Evolutionary conservation across 2,888 invertebrate genomes (phyloP).

Genomic region (Latheticus oryzae): DNA sequence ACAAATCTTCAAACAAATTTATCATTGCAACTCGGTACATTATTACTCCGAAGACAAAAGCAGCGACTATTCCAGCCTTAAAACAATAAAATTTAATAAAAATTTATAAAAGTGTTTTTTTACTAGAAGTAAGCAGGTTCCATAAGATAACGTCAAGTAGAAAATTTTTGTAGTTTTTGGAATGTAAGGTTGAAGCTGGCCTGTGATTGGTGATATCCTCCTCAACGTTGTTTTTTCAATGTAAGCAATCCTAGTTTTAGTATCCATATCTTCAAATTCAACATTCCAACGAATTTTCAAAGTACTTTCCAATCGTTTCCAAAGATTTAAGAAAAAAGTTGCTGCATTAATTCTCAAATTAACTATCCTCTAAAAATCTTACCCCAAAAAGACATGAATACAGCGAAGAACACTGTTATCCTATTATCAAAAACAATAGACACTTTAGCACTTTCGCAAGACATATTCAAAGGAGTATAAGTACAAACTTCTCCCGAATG

Average conservation of each 20-base stretch:
- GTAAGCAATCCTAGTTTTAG: conserved; percentile 40
- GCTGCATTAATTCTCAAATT: conserved; percentile 45
- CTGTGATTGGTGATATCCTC: conserved; percentile 35
- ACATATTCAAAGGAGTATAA: conserved; percentile 67
- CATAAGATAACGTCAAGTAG: conserved; percentile 38
- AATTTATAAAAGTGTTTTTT: too few relatives aligned
- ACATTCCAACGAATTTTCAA: conserved; percentile 56
- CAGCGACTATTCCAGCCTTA: conserved; percentile 39
- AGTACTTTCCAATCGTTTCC: conserved; percentile 55
- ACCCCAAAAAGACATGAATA: conserved; percentile 61
- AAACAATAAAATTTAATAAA: conserved; percentile 12
- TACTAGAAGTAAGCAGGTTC: conserved; percentile 48
- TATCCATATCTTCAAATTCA: conserved; percentile 42
- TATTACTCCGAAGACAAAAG: conserved; percentile 41
- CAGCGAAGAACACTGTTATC: conserved; percentile 53
- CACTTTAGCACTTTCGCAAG: conserved; percentile 68
- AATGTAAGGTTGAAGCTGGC: conserved; percentile 42
- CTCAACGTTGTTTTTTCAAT: conserved; percentile 5
- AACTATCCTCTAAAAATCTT: conserved; percentile 39
- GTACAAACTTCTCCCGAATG: conserved; percentile 64
- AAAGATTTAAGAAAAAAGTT: conserved; percentile 55
- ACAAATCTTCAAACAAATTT: too few relatives aligned
- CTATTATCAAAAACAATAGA: conserved; percentile 62
- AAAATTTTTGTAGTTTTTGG: conserved; percentile 23
- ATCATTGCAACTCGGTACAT: conserved; percentile 39